A percentile compares a stretch with the other conserved stretches of the same genome.
Conservation (phyloP, 2,113 vertebrate species). For the Cathartes aura region DNA sequence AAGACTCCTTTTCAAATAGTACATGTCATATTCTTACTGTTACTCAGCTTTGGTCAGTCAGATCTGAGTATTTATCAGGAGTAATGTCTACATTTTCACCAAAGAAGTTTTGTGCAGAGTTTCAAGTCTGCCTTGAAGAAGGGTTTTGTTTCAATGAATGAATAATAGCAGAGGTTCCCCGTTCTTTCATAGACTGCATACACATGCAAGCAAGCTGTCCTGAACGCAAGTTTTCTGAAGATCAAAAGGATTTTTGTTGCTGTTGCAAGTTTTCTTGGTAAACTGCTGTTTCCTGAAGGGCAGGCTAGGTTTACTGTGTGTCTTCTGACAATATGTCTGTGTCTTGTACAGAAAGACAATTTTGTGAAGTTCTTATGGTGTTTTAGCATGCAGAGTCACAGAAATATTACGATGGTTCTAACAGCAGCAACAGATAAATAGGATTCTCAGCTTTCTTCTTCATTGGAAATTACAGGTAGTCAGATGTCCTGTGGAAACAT, state of each 20-base stretch:
- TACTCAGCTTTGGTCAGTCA: background rate
- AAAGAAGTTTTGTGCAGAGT: background rate
- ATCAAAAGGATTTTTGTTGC: background rate
- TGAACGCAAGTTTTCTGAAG: background rate
- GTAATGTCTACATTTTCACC: background rate
- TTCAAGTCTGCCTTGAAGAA: background rate
- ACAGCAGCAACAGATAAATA: background rate
- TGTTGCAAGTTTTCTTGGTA: background rate
- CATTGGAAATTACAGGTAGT: background rate
- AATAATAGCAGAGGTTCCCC: background rate
- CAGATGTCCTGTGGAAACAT: background rate
- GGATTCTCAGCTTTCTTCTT: background rate
- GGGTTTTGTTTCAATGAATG: background rate
- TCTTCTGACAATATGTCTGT: background rate
- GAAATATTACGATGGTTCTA: background rate
- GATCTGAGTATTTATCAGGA: background rate
- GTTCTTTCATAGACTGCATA: background rate
- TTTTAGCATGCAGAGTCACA: background rate
- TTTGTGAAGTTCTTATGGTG: background rate
- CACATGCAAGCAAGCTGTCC: background rate
- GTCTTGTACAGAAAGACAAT: background rate
- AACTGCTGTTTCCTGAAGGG: background rate
- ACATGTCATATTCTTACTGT: background rate
- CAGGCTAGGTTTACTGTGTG: background rate
- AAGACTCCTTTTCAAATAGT: background rate